phyloP scores from a whole-genome alignment of 1,140 invertebrate genomes.

The Rhizoglyphus robini region DNA sequence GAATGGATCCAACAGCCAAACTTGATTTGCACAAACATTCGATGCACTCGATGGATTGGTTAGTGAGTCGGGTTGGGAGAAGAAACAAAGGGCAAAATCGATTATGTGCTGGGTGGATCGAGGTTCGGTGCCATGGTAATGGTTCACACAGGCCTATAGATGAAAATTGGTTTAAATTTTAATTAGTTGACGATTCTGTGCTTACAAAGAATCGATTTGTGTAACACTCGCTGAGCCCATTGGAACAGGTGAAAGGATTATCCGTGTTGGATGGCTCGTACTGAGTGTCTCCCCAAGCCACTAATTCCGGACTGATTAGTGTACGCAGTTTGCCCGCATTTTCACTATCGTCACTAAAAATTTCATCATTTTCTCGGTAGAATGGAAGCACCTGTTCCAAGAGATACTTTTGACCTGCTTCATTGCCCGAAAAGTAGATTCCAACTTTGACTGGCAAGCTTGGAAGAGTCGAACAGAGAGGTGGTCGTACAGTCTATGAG shows the following conservation, averaged over 20 bases:
- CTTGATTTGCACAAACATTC: background rate
- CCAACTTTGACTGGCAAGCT: background rate
- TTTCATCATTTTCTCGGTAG: background rate
- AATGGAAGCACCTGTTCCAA: background rate
- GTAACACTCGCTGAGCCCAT: slow-evolving; percentile 10
- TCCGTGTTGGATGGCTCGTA: slow-evolving; percentile 6
- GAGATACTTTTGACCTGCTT: background rate
- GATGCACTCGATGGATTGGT: background rate
- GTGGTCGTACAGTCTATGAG: background rate
- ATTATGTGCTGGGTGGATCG: background rate
- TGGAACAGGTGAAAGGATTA: slow-evolving; percentile 10
- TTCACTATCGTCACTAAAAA: too few relatives aligned
- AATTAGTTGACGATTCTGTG: too few relatives aligned
- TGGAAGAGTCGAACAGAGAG: background rate
- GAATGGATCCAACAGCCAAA: slow-evolving; percentile 17
- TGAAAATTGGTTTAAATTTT: too few relatives aligned
- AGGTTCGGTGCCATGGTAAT: slow-evolving; percentile 13
- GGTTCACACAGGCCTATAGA: slow-evolving; percentile 17
- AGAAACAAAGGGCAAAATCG: slow-evolving; percentile 18
- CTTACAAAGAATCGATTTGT: slow-evolving; percentile 18
- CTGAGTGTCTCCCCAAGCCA: slow-evolving; percentile 12
- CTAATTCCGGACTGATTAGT: background rate
- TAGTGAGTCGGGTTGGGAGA: background rate
- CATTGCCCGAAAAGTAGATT: slow-evolving; percentile 11
- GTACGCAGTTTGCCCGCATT: background rate